Percentiles rank a stretch among this genome's conserved stretches.
These are phyloP conservation scores for Sus scrofa DNA, from an alignment of 2,113 vertebrate species.

Conservation along the genomic window T2T-Sscrofa CM000819.6:17148501-17149000, in stretches of 20 bases:
- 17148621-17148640: not conserved
- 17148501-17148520: not conserved
- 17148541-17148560: not conserved
- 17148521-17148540: not conserved
- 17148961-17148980: not conserved
- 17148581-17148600: constrained; percentile 13
- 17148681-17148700: not conserved
- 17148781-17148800: not conserved
- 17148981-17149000: not conserved
- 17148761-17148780: not conserved
- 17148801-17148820: not conserved
- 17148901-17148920: not conserved
- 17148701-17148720: not conserved
- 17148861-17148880: not conserved
- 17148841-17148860: not conserved
- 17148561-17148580: not conserved
- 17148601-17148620: not conserved
- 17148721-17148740: not conserved
- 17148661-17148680: not conserved
- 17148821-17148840: not conserved
- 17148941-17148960: constrained; percentile 10
- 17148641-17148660: not conserved
- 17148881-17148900: not conserved
- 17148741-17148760: not conserved
- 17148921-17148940: not conserved